Conservation (phyloP, 2,888 invertebrate genomes). For the Gastrophysa polygoni region DNA sequence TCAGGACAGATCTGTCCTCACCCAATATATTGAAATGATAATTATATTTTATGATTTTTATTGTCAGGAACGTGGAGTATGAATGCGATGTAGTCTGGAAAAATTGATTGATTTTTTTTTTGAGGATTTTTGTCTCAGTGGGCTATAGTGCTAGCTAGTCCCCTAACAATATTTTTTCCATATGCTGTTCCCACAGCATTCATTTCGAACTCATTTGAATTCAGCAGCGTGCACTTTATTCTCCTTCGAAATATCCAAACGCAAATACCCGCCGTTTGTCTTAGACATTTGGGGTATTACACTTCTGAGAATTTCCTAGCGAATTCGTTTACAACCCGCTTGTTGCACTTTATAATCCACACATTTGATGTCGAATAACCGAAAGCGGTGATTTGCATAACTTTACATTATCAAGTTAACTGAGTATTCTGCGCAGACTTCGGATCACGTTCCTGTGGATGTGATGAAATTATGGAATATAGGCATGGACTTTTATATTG, state of each 20-base stretch:
- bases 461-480: not conserved
- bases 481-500: not conserved
- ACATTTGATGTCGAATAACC: slow-evolving; percentile 37
- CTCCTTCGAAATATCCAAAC: slow-evolving; percentile 13
- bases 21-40: too few species aligned
- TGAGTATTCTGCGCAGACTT: not conserved
- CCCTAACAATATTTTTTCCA: not conserved
- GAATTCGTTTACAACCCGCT: slow-evolving; percentile 44
- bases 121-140: too few species aligned
- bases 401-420: slow-evolving; percentile 30
- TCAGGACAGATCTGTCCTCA: too few species aligned
- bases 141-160: not conserved
- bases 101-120: too few species aligned
- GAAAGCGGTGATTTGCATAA: slow-evolving; percentile 34
- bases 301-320: slow-evolving; percentile 46
- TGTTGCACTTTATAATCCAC: slow-evolving; percentile 39
- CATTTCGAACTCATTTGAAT: not conserved
- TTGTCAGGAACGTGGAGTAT: too few species aligned
- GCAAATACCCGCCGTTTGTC: slow-evolving; percentile 49
- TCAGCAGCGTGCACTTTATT: not conserved
- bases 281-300: slow-evolving; percentile 45
- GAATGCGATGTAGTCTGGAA: too few species aligned
- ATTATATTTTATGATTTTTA: too few species aligned
- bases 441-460: not conserved
- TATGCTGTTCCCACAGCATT: not conserved